Evolutionary conservation across 2,113 vertebrate species (phyloP).

Genomic region (Naja naja): DNA sequence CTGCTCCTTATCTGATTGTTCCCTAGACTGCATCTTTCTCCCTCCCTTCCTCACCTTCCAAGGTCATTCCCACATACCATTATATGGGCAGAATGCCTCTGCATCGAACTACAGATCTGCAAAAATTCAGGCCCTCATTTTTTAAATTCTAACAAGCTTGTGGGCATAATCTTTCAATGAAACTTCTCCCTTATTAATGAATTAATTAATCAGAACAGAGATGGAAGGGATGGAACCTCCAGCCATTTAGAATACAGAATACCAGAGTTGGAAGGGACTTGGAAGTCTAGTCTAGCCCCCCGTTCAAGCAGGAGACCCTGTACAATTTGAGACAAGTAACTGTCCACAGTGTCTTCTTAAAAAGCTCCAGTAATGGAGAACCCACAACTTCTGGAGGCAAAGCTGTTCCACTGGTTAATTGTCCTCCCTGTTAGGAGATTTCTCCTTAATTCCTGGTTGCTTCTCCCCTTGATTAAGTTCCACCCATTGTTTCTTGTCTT

Average conservation of each 20-base stretch:
- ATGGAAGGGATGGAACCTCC: no score
- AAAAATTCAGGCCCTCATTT: neutral
- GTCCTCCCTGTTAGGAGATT: neutral
- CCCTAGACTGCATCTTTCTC: neutral
- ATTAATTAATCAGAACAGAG: no score
- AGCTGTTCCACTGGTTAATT: neutral
- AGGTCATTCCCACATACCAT: neutral
- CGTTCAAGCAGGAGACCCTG: no score
- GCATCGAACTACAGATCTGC: neutral
- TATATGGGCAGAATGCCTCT: neutral
- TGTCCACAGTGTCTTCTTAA: neutral
- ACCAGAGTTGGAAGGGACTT: neutral
- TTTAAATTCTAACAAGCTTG: neutral
- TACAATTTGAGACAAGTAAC: neutral
- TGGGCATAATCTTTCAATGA: neutral
- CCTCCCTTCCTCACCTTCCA: neutral
- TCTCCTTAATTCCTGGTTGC: neutral
- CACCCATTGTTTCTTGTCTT: neutral
- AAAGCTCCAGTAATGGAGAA: neutral
- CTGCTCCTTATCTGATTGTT: neutral
- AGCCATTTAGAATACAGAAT: no score
- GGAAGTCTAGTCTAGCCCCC: no score
- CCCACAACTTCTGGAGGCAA: accelerated
- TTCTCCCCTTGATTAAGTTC: neutral
- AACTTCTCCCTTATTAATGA: neutral